Evolutionary conservation across 2,113 vertebrate species (phyloP), one percentile per base, ranked within the genome.

Genomic region (Cervus canadensis): DNA sequence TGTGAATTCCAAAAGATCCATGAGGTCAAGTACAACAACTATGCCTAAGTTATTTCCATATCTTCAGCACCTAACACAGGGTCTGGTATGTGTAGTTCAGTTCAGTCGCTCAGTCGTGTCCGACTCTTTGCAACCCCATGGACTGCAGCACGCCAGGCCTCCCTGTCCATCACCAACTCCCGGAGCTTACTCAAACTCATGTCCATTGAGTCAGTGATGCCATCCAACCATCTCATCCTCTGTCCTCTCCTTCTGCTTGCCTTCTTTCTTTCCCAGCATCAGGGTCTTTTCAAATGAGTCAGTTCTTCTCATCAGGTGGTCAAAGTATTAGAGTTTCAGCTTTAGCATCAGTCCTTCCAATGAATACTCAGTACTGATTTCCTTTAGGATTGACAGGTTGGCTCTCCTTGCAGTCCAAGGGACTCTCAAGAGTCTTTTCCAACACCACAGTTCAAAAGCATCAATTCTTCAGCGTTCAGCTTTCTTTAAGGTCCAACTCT

Each of bases 51-150:
- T 86, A 52, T 15, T 82, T 96, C 57, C 50, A 2, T 45, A 56
- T 30, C 19, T 87, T 79, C 7, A 56, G 50, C 76, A 50, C 7
- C 23, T 40, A 64, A 86, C 25, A 50, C 6, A 81, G 36, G 7
- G 2, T 71, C 30, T 91, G 21, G 7, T n/a, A 40, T 16, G 2
- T 57, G 6, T 45, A 64, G 64, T 25, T 40, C n/a, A 71, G 64
- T 21, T 71, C n/a, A 36, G 8, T 71, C 0, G 2, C 17, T 67
- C 9, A 36, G n/a, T 36, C n/a, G 19, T 36, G 8, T 67, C 64
- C 4, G 1, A 67, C 64, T 36, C 17, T 67, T n/a, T 36, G 64
- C 0, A 0, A 21, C n/a, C 0, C 2, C 4, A 23, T 23, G 19
- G 67, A 71, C 19, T 23, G 19, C 19, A 71, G 19, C 67, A 21